These are phyloP conservation scores for Sapajus apella DNA, from an alignment of 2,113 vertebrate species.

Conservation along the genomic window DNA sequence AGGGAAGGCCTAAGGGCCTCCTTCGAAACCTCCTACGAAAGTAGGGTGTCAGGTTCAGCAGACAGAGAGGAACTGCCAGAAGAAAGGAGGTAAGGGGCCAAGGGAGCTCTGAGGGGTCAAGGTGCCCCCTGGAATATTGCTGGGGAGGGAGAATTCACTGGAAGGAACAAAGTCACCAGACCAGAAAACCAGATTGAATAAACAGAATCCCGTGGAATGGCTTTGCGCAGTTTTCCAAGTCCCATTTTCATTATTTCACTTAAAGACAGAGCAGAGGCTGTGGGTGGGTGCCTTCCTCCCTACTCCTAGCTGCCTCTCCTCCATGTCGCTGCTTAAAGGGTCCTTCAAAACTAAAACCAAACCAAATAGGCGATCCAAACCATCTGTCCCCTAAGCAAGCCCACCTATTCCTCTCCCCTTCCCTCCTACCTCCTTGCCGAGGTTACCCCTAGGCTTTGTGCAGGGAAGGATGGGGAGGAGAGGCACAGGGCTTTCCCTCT, in stretches of 20 bases:
- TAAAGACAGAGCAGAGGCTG: not conserved
- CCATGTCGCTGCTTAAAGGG: not conserved
- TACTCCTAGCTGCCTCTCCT: not conserved
- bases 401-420: too few species aligned
- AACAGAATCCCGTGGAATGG: not conserved
- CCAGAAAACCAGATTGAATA: not conserved
- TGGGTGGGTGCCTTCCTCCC: rapidly evolving
- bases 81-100: not conserved
- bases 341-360: not conserved
- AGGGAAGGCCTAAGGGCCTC: not conserved
- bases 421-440: not conserved
- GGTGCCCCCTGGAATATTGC: not conserved
- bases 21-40: not conserved
- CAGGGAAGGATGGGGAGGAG: rapidly evolving
- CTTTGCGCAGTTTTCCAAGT: not conserved
- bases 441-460: not conserved
- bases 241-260: not conserved
- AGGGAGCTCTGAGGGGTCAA: not conserved
- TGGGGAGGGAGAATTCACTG: not conserved
- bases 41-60: not conserved
- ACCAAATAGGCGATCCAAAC: not conserved
- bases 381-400: not conserved
- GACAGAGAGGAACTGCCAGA: not conserved
- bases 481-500: rapidly evolving
- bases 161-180: not conserved